Base-by-base conservation (phyloP, 2,797 vertebrate genomes). In the Sebastiscus tertius region DNA sequence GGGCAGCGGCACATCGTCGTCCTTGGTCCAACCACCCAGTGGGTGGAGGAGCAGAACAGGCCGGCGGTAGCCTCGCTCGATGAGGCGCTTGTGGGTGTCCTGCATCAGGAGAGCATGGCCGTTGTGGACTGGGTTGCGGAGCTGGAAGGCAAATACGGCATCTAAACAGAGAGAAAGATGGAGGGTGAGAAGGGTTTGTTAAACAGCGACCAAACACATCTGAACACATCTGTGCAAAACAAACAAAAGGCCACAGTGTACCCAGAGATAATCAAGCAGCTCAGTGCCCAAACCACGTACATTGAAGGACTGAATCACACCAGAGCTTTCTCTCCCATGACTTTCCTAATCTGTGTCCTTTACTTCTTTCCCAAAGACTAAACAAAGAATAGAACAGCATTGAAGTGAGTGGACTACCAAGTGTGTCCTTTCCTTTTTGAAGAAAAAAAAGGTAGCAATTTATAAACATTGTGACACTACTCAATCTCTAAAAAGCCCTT, bases 11-110 rank as follows among this genome's bases (percentile, higher is more conserved):
- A 99, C 98, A 0, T 99, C 98, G 3, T 99, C 98, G 16, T 99
- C 98, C 90, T 99, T 99, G 24, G 98, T 99, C 98, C 98, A 99
- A 36, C 98, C 98, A 2, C 98, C 98, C 12, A 99, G 96, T 0
- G 98, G 98, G 87, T 99, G 98, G 62, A 99, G 94, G 39, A 99
- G 97, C 16, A 99, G 94, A 24, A 99, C 97, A 0, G 98, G 98
- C 31, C 97, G 95, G 20, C 98, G 95, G 90, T 99, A 99, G 52
- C 98, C 98, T 5, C 98, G 96, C 72, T 97, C 97, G 2, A 97
- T 87, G 56, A 99, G 96, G 5, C 97, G 97, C 81, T 96, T 96
- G 60, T 98, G 97, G 6, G 98, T 99, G 80, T 99, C 98, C 88
- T 98, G 97, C 98, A 99, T 99, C 81, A 99, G 87, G 3, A 98